Evolutionary conservation across 1,140 invertebrate genomes (phyloP).

Genomic region (Orius insidiosus): DNA sequence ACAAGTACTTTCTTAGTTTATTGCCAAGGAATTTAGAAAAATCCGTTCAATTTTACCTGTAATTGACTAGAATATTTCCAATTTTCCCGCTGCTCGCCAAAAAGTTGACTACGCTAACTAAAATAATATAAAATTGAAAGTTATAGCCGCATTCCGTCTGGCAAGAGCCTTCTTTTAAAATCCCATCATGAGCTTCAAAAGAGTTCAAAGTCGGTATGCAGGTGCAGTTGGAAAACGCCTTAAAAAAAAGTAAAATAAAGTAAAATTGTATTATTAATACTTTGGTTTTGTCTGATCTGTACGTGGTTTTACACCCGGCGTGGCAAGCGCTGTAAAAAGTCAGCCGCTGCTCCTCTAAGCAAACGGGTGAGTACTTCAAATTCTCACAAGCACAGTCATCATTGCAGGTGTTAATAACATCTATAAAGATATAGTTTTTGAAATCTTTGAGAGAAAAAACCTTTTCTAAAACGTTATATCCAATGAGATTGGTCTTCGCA

Average conservation of each 20-base stretch:
- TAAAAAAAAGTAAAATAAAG: neutral
- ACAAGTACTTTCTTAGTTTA: no score
- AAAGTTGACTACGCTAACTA: constrained; percentile 31
- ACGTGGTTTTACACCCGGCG: constrained; percentile 31
- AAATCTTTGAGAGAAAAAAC: constrained; percentile 22
- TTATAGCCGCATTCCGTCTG: constrained; percentile 30
- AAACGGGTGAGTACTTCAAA: constrained; percentile 38
- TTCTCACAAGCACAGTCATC: constrained; percentile 32
- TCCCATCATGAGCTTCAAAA: neutral
- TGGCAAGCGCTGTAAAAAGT: constrained; percentile 45
- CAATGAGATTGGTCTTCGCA: constrained; percentile 30
- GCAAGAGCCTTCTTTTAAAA: constrained; percentile 29
- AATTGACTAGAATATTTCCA: constrained; percentile 41
- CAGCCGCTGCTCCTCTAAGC: constrained; percentile 30
- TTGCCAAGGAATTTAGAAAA: no score
- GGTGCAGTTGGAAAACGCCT: constrained; percentile 16
- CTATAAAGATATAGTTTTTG: no score
- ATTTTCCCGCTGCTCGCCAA: constrained; percentile 39
- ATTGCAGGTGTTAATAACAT: constrained; percentile 34
- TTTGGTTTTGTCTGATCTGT: constrained; percentile 6
- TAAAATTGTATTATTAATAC: neutral
- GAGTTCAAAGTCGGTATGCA: constrained; percentile 10
- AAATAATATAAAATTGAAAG: constrained; percentile 28
- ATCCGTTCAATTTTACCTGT: constrained; percentile 25
- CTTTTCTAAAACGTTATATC: constrained; percentile 25